Evolutionary conservation across 2,113 vertebrate genomes (phyloP).

Genomic region (Hippocampus zosterae): DNA sequence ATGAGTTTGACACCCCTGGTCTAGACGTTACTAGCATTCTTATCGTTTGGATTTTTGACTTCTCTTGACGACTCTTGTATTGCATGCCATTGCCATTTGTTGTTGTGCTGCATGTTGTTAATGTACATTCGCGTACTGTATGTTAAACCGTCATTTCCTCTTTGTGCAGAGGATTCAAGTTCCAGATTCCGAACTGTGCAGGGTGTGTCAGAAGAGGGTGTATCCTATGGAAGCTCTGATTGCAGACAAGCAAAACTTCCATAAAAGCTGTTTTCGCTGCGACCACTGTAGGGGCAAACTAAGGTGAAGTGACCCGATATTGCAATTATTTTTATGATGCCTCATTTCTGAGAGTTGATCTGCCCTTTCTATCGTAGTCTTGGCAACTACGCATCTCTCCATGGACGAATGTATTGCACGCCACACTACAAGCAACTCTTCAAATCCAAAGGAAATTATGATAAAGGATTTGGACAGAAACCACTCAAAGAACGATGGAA

Average conservation of each 20-base stretch:
- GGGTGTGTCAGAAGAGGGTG: constrained; percentile 87
- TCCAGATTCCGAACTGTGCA: constrained; percentile 88
- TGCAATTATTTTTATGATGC: background rate
- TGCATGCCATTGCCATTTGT: background rate
- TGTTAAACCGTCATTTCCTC: background rate
- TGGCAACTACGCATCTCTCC: constrained; percentile 96
- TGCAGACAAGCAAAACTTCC: constrained; percentile 93
- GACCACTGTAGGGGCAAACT: constrained; percentile 87
- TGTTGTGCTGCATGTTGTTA: background rate
- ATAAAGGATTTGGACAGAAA: constrained; percentile 95
- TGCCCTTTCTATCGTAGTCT: constrained; percentile 69
- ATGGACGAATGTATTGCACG: constrained; percentile 96
- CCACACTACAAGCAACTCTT: constrained; percentile 97
- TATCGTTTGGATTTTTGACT: background rate
- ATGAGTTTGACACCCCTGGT: too few species aligned
- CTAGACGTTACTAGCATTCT: background rate
- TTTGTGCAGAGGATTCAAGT: constrained; percentile 81
- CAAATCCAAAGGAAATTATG: constrained; percentile 97
- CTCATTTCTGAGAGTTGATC: background rate
- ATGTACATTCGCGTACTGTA: background rate
- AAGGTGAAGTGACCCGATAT: constrained; percentile 74
- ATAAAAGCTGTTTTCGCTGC: constrained; percentile 95
- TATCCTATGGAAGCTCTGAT: constrained; percentile 93
- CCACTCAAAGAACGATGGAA: constrained; percentile 88
- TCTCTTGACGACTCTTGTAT: background rate